Evolutionary conservation across 2,888 invertebrate genomes (phyloP), one percentile per base, ranked within the genome.

Genomic region (Patella depressa): DNA sequence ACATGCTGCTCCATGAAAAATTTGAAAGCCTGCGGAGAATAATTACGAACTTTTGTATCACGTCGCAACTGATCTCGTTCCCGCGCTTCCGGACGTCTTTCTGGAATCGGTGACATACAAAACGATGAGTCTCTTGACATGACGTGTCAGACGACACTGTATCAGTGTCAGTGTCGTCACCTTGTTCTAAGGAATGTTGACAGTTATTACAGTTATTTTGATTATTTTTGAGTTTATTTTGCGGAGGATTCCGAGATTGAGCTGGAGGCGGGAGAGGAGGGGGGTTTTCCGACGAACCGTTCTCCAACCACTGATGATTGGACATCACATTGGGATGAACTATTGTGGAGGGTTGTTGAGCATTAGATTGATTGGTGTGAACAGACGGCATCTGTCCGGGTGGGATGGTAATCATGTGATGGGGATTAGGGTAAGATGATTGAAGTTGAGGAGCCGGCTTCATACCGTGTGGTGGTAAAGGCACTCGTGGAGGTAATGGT

Each of bases 1-100:
- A 99, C 96, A 90, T 99, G 99, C 91, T 99, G 99, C 91, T 99
- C 99, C 99, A 99, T 99, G 92, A 96, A 99, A 92, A 99, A 99
- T 91, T 99, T 98, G 92, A 97, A 99, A 11, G 99, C 99, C 91
- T 98, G 91, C 1, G 98, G 97, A 15, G 98, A 98, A 91, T 98
- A 98, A 91, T 97, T 97, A 83, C 88, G 85, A 75, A 97, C 90
- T 91, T 96, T 96, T 85, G 96, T 96, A 90, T 97, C 97, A 82
- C 96, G 94, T 79, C 98, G 94, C 90, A 98, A 97, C 85, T 97
- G 97, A 72, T 90, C 90, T 53, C 87, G 85, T 89, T 95, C 95
- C 86, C 95, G 95, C 88, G 96, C 96, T 91, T 97, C 96, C 87
- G 96, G 96, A 90, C 97, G 87, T 55, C 98, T 93, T 89, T 98